Percentiles rank a stretch among this genome's conserved stretches.
Evolutionary conservation across 2,888 invertebrate species (phyloP).

Genomic region (Polymixis lichenea): DNA sequence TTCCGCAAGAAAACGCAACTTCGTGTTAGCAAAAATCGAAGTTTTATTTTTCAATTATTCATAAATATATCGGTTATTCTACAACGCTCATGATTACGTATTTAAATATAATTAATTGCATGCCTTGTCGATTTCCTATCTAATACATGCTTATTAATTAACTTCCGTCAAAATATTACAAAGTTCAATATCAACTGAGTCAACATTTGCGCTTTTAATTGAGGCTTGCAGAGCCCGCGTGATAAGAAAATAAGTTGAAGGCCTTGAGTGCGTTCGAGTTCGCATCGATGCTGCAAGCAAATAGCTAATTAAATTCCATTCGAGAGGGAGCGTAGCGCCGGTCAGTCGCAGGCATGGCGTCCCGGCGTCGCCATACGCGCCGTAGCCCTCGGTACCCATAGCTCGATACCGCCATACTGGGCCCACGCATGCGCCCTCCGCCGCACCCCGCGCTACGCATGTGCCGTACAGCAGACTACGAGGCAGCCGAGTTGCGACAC

Average conservation of each 20-base stretch:
- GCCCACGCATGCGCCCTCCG: conserved; percentile 80
- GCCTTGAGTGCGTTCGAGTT: conserved; percentile 69
- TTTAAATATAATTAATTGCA: conserved; percentile 12
- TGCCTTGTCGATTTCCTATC: conserved; percentile 21
- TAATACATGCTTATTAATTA: conserved; percentile 19
- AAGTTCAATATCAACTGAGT: conserved; percentile 42
- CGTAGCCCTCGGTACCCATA: conserved; percentile 55
- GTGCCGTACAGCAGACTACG: conserved; percentile 75
- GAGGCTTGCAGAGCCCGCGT: conserved; percentile 8
- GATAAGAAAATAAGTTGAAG: conserved; percentile 59
- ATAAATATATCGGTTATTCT: background rate
- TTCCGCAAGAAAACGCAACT: background rate
- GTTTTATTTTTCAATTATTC: background rate
- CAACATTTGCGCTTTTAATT: conserved; percentile 37
- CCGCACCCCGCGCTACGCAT: conserved; percentile 76
- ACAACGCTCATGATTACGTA: background rate
- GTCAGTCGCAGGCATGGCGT: conserved; percentile 77
- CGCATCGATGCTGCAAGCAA: conserved; percentile 68
- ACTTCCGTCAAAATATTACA: conserved; percentile 34
- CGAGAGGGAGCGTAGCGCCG: conserved; percentile 67
- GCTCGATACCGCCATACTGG: conserved; percentile 73
- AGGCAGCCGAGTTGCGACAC: conserved; percentile 80
- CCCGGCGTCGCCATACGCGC: conserved; percentile 74
- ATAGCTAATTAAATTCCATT: conserved; percentile 75
- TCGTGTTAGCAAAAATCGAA: background rate